A percentile compares a stretch with the other conserved stretches of the same genome.
phyloP scores from a whole-genome alignment of 2,113 vertebrate genomes.

The Strigops habroptila region DNA sequence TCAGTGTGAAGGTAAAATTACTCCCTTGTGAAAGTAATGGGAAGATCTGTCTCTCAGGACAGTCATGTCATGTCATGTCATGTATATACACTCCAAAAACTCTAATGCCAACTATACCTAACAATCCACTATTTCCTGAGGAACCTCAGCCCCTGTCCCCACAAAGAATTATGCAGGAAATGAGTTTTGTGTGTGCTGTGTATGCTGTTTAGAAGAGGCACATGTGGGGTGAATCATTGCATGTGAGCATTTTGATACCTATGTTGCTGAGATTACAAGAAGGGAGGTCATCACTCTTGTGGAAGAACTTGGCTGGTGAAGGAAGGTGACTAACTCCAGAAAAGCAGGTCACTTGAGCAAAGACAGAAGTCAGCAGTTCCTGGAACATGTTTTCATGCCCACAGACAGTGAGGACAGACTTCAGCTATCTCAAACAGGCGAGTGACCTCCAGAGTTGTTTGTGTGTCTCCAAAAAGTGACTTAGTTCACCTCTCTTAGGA shows the following conservation, averaged over 20 bases:
- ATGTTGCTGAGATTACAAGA: not conserved
- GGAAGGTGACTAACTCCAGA: not conserved
- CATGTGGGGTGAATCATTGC: not conserved
- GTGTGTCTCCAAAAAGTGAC: not conserved
- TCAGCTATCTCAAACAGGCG: not conserved
- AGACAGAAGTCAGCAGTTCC: not conserved
- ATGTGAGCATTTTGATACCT: not conserved
- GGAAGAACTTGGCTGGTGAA: not conserved
- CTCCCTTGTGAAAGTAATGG: not conserved
- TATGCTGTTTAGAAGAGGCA: not conserved
- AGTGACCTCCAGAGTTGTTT: not conserved
- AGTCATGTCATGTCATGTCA: not conserved
- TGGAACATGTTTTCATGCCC: accelerated
- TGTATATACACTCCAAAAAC: not conserved
- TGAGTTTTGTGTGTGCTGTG: not conserved
- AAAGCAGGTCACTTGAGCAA: no score
- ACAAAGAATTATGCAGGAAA: not conserved
- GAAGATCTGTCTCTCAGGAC: not conserved
- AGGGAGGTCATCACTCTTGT: not conserved
- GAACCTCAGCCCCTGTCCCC: not conserved
- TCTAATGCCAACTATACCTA: not conserved
- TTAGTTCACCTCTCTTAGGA: not conserved
- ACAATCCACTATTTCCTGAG: not conserved
- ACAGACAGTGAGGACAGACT: not conserved
- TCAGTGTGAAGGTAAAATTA: not conserved